These are phyloP conservation scores for human (Homo sapiens) DNA, from an alignment of 2,113 vertebrate species.

Conservation along the genomic window GRCh38 chr9:68436501-68437000, in stretches of 20 bases:
- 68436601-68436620: neutral
- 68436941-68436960: neutral
- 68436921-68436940: neutral
- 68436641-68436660: neutral
- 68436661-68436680: neutral
- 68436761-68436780: neutral
- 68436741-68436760: neutral
- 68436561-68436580: neutral
- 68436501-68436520: neutral
- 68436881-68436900: neutral
- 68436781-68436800: neutral
- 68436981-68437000: neutral
- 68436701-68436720: neutral
- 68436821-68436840: neutral
- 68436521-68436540: neutral
- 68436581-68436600: neutral
- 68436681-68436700: neutral
- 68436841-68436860: neutral
- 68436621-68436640: neutral
- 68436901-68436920: neutral
- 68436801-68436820: neutral
- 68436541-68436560: neutral
- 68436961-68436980: neutral
- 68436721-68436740: conserved; percentile 18
- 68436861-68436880: neutral